These are phyloP conservation scores for Drosophila borborema DNA, from an alignment of 2,888 invertebrate species.

Conservation along the genomic window DNA sequence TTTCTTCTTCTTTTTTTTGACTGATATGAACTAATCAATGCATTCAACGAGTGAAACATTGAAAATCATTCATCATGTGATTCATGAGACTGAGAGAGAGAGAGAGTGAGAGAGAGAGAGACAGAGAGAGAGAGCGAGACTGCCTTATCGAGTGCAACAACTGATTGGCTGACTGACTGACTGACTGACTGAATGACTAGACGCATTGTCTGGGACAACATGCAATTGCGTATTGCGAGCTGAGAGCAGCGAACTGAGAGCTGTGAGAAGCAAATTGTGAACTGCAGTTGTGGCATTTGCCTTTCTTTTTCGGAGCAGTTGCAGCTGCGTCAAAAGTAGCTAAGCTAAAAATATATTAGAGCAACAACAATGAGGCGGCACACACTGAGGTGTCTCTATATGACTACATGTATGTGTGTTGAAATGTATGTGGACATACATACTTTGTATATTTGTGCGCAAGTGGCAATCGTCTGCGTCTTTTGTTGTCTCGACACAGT, in stretches of 20 bases:
- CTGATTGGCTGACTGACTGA: conserved; percentile 47
- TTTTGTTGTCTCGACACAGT: conserved; percentile 81
- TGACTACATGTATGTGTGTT: background rate
- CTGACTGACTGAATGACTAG: conserved; percentile 66
- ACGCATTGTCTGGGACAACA: conserved; percentile 69
- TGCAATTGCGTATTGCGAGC: conserved; percentile 42
- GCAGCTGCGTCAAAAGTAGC: conserved; percentile 51
- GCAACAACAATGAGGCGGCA: conserved; percentile 34
- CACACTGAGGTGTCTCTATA: conserved; percentile 9
- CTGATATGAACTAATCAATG: conserved; percentile 56
- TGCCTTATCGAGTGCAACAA: conserved; percentile 34
- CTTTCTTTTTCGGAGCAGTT: conserved; percentile 32
- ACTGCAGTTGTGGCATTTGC: conserved; percentile 52
- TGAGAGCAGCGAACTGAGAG: conserved; percentile 9
- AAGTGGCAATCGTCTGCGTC: conserved; percentile 76
- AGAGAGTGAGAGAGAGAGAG: background rate
- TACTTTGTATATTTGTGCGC: conserved; percentile 48
- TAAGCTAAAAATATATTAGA: conserved; percentile 54
- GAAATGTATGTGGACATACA: conserved; percentile 6
- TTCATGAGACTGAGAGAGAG: conserved; percentile 9
- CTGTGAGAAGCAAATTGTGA: conserved; percentile 8
- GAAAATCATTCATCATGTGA: conserved; percentile 53
- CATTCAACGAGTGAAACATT: conserved; percentile 30
- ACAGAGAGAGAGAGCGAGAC: background rate
- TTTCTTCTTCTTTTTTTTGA: background rate